Evolutionary conservation across 2,888 invertebrate species (phyloP).

Genomic region (Lumbricus terrestris): DNA sequence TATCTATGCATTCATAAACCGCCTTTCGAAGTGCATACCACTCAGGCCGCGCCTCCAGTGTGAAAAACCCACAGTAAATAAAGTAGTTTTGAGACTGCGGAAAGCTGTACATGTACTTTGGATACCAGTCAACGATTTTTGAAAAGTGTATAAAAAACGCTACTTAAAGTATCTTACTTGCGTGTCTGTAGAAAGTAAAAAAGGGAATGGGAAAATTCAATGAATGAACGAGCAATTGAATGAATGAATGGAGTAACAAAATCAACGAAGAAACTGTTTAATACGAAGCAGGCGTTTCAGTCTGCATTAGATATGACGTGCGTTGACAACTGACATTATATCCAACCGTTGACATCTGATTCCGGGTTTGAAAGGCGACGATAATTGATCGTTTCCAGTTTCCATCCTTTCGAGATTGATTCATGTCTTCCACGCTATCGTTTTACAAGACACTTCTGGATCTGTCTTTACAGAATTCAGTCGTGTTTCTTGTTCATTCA

Average conservation of each 20-base stretch:
- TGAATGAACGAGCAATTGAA: neutral
- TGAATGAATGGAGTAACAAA: neutral
- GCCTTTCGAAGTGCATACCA: too few relatives aligned
- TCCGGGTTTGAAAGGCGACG: neutral
- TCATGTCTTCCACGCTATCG: neutral
- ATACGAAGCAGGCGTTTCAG: neutral
- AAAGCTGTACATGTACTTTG: too few relatives aligned
- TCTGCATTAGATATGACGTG: neutral
- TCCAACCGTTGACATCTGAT: neutral
- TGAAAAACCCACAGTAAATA: too few relatives aligned
- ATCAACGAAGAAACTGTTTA: neutral
- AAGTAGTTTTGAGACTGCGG: too few relatives aligned
- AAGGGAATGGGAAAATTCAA: neutral
- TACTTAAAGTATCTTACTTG: neutral
- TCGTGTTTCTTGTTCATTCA: too few relatives aligned
- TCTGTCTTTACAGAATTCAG: too few relatives aligned
- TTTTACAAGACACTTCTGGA: neutral
- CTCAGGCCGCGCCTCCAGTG: too few relatives aligned
- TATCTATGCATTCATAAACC: too few relatives aligned
- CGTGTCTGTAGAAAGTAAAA: neutral
- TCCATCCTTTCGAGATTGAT: neutral
- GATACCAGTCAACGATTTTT: neutral
- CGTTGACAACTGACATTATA: neutral
- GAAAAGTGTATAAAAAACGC: neutral
- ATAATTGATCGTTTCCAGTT: neutral